These are phyloP conservation scores for Tragelaphus oryx DNA, from an alignment of 2,797 vertebrate species.

Conservation along the genomic window DNA sequence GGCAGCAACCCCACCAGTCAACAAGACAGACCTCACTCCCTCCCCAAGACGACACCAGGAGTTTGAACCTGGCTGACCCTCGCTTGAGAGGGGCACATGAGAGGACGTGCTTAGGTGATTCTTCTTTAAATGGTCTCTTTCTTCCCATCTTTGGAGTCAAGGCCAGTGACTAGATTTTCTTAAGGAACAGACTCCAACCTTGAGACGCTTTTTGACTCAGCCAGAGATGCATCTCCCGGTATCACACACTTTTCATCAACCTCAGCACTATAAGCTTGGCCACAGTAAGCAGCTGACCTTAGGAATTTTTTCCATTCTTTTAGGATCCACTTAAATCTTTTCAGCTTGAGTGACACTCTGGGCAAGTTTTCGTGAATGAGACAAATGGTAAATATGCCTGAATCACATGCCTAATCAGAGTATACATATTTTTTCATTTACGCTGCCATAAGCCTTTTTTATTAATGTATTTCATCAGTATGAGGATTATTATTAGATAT, in stretches of 20 bases:
- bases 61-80: background rate
- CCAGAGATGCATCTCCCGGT: background rate
- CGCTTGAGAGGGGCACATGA: background rate
- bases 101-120: background rate
- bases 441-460: conserved; percentile 61
- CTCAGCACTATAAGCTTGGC: background rate
- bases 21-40: background rate
- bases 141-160: background rate
- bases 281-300: background rate
- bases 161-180: background rate
- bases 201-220: background rate
- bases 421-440: background rate
- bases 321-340: conserved; percentile 29
- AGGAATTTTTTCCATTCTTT: background rate
- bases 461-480: conserved; percentile 67
- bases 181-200: background rate
- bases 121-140: background rate
- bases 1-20: background rate
- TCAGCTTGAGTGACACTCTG: background rate
- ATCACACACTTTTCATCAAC: background rate
- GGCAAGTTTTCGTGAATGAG: background rate
- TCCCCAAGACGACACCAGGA: background rate
- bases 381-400: conserved; percentile 22
- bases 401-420: background rate
- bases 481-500: conserved; percentile 73